These are phyloP conservation scores for Etia nguti DNA, from an alignment of 2,113 vertebrate genomes.

Conservation along the genomic window DNA sequence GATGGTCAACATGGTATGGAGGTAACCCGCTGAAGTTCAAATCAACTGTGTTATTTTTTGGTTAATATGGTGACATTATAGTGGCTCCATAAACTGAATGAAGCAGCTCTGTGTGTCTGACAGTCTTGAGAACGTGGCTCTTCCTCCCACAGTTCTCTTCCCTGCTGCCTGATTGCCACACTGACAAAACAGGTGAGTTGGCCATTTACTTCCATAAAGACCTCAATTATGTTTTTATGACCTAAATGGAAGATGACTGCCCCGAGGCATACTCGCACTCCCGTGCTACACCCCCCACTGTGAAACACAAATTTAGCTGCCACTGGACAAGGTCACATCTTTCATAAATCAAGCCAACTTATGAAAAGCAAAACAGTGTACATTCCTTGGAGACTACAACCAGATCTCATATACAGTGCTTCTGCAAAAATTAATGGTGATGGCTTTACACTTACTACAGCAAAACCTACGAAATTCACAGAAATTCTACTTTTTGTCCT, in stretches of 20 bases:
- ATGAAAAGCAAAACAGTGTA: background rate
- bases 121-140: background rate
- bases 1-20: background rate
- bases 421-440: background rate
- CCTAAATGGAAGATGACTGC: background rate
- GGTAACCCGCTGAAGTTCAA: background rate
- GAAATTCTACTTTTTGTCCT: background rate
- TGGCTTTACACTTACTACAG: background rate
- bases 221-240: slow-evolving; percentile 40
- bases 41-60: background rate
- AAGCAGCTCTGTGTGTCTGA: background rate
- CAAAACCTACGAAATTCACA: background rate
- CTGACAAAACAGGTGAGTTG: slow-evolving; percentile 22
- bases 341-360: background rate
- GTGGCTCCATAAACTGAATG: background rate
- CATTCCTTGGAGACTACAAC: background rate
- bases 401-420: background rate
- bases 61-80: background rate
- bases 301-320: background rate
- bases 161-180: slow-evolving; percentile 22
- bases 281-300: background rate
- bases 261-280: background rate
- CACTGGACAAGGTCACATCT: background rate
- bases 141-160: background rate
- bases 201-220: slow-evolving; percentile 17